These are phyloP conservation scores for Zapornia atra DNA, from an alignment of 2,113 vertebrate species.

Conservation along the genomic window DNA sequence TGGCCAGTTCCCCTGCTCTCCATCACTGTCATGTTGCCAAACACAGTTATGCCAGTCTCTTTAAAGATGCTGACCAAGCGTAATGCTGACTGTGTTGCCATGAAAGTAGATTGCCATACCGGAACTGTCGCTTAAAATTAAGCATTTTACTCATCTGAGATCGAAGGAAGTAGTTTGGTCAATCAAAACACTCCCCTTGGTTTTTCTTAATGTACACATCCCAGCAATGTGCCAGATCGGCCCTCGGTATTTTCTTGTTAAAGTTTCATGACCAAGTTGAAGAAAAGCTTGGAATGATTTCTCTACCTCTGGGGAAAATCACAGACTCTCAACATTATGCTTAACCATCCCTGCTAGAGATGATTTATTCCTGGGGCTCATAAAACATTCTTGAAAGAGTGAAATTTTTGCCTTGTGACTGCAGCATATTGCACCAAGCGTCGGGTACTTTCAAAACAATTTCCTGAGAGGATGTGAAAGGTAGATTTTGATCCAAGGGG, in stretches of 20 bases:
- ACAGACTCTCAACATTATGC: slow-evolving; percentile 22
- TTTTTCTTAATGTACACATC: not conserved
- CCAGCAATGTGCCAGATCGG: rapidly evolving
- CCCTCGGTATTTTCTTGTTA: not conserved
- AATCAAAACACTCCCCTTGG: not conserved
- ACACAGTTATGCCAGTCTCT: not conserved
- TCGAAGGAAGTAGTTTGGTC: not conserved
- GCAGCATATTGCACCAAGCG: slow-evolving; percentile 43
- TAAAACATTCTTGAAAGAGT: slow-evolving; percentile 59
- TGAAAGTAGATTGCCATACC: not conserved
- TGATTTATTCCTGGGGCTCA: slow-evolving; percentile 42
- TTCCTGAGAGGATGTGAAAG: slow-evolving; percentile 56
- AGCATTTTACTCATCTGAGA: slow-evolving; percentile 41
- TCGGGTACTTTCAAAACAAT: slow-evolving; percentile 38
- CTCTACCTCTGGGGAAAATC: slow-evolving; percentile 34
- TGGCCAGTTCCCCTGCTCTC: not conserved
- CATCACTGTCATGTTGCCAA: not conserved
- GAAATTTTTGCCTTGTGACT: slow-evolving; percentile 45
- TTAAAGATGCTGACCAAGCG: not conserved
- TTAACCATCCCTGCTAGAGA: slow-evolving; percentile 33
- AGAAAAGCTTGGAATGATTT: slow-evolving; percentile 50
- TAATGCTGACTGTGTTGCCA: not conserved
- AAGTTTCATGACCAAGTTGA: slow-evolving; percentile 38
- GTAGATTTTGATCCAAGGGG: slow-evolving; percentile 46
- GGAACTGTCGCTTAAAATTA: slow-evolving; percentile 27